Conservation (phyloP, 2,888 invertebrate species). For the Plebejus melissa region DNA sequence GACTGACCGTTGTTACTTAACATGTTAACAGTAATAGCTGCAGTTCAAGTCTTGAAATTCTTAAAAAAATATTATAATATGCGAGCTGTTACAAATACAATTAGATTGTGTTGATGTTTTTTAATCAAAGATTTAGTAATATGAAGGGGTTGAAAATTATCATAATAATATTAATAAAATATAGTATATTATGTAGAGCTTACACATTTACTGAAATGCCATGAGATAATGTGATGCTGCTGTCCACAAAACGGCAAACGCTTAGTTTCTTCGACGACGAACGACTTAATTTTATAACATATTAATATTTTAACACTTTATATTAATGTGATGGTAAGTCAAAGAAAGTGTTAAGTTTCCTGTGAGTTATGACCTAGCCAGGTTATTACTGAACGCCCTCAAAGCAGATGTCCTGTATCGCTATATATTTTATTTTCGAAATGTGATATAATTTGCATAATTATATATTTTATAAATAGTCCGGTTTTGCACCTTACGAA, state of each 20-base stretch:
- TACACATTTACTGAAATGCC: too few species aligned
- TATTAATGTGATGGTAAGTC: background rate
- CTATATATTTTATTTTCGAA: background rate
- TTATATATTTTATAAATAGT: constrained; percentile 23
- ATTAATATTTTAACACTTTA: background rate
- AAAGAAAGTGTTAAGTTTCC: background rate
- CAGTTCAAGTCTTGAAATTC: background rate
- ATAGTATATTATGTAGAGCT: too few species aligned
- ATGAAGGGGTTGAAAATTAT: too few species aligned
- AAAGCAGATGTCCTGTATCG: constrained; percentile 25
- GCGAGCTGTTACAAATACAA: background rate
- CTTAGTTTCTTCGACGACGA: background rate
- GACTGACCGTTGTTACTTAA: background rate
- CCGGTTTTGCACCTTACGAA: constrained; percentile 26
- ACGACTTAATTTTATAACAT: background rate
- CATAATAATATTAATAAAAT: too few species aligned
- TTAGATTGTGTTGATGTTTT: background rate
- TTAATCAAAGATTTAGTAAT: too few species aligned
- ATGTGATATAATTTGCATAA: constrained; percentile 18
- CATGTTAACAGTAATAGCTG: background rate
- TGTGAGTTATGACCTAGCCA: background rate
- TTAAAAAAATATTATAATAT: background rate
- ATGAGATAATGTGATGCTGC: background rate
- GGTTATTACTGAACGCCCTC: constrained; percentile 1
- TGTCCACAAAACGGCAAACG: background rate